These are phyloP conservation scores for Thalassarche chlororhynchos DNA, from an alignment of 2,113 vertebrate species.

Conservation along the genomic window DNA sequence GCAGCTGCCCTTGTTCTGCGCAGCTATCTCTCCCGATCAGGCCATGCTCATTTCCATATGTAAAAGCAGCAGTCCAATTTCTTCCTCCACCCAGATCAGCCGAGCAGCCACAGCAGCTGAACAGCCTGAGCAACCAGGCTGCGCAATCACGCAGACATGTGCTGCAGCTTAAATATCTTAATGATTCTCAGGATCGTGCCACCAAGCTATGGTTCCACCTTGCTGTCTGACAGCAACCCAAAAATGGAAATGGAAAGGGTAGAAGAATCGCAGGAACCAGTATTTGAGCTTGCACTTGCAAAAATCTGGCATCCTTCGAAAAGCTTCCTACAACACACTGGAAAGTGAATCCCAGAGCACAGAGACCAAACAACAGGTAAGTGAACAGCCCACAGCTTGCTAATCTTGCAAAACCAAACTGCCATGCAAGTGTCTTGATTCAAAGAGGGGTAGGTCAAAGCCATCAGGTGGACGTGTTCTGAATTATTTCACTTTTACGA, in stretches of 20 bases:
- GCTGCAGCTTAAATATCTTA: neutral
- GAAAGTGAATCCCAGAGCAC: neutral
- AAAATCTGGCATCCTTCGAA: neutral
- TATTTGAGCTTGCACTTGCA: neutral
- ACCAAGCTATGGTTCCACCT: neutral
- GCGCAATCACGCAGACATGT: rapidly evolving
- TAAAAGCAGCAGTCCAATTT: neutral
- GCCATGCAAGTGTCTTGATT: neutral
- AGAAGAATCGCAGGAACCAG: neutral
- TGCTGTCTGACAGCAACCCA: neutral
- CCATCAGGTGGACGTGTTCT: neutral
- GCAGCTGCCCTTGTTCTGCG: neutral
- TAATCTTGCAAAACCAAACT: neutral
- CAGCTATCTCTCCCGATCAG: neutral
- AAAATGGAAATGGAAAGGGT: neutral
- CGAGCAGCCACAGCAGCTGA: neutral
- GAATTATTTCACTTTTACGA: neutral
- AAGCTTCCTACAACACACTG: neutral
- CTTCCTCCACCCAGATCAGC: neutral
- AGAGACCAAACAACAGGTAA: neutral
- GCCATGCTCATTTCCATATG: neutral
- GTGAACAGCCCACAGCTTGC: neutral
- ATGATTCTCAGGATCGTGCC: neutral
- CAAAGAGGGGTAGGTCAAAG: neutral
- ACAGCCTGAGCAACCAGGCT: neutral